Evolutionary conservation across 1,140 invertebrate species (phyloP).

Genomic region (Calycopis cecrops): DNA sequence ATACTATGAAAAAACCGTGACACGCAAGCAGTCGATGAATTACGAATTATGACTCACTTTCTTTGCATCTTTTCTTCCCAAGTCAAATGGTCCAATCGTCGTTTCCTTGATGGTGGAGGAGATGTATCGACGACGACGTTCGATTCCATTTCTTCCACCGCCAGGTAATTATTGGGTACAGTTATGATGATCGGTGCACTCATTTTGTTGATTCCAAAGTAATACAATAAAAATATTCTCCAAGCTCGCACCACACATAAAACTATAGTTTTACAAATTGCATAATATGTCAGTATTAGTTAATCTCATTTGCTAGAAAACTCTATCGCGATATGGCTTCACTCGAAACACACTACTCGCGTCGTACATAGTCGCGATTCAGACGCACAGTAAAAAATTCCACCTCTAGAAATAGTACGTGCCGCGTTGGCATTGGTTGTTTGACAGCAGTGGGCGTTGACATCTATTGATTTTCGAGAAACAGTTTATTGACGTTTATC

Average conservation of each 20-base stretch:
- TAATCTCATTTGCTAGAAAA: conserved; percentile 40
- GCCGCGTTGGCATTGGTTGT: conserved; percentile 53
- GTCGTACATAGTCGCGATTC: conserved; percentile 60
- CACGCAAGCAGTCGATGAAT: conserved; percentile 32
- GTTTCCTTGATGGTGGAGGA: conserved; percentile 76
- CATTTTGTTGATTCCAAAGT: conserved; percentile 43
- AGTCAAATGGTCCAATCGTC: conserved; percentile 84
- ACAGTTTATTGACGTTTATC: conserved; percentile 25
- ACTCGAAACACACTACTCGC: conserved; percentile 42
- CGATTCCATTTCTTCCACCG: conserved; percentile 72
- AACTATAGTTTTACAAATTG: conserved; percentile 24
- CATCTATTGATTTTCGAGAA: conserved; percentile 28
- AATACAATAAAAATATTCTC: conserved; percentile 37
- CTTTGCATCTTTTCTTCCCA: conserved; percentile 90
- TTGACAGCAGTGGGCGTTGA: conserved; percentile 33
- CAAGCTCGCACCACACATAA: conserved; percentile 32
- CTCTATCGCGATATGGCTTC: conserved; percentile 45
- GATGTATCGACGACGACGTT: conserved; percentile 59
- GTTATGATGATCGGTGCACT: conserved; percentile 72
- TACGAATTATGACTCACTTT: conserved; percentile 78
- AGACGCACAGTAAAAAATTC: conserved; percentile 38
- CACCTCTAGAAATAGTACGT: conserved; percentile 57
- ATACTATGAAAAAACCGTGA: conserved; percentile 16
- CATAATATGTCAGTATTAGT: conserved; percentile 26
- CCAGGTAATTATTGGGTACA: conserved; percentile 74